These are phyloP conservation scores for Ceuthmochares aereus DNA, from an alignment of 2,113 vertebrate species.

Conservation along the genomic window DNA sequence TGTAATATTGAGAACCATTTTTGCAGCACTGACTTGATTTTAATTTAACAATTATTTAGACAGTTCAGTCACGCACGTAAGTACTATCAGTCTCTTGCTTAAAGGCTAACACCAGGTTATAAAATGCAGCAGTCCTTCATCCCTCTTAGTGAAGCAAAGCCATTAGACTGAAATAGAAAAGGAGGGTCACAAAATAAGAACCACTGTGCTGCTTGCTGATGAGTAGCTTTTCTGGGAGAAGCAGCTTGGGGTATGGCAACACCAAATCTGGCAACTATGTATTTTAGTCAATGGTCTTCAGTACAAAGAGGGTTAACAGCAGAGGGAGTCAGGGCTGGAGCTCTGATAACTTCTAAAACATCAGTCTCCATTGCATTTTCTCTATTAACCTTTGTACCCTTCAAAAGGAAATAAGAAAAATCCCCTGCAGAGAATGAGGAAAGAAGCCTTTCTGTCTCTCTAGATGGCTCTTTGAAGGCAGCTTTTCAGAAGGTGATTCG, in stretches of 20 bases:
- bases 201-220: neutral
- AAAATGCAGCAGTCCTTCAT: neutral
- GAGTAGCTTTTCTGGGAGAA: neutral
- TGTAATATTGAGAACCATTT: neutral
- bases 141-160: neutral
- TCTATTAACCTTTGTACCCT: neutral
- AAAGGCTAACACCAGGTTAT: neutral
- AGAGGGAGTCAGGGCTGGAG: neutral
- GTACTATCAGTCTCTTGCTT: neutral
- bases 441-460: neutral
- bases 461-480: neutral
- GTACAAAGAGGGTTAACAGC: neutral
- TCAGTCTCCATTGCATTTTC: neutral
- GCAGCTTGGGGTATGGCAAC: neutral
- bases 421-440: neutral
- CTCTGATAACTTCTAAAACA: neutral
- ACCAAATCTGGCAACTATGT: neutral
- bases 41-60: neutral
- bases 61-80: neutral
- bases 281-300: neutral
- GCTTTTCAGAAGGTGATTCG: neutral
- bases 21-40: neutral
- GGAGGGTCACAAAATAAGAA: neutral
- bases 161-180: neutral
- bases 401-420: neutral